These are phyloP conservation scores for Thysanoteuthis rhombus DNA, from an alignment of 2,888 invertebrate genomes.

Conservation along the genomic window DNA sequence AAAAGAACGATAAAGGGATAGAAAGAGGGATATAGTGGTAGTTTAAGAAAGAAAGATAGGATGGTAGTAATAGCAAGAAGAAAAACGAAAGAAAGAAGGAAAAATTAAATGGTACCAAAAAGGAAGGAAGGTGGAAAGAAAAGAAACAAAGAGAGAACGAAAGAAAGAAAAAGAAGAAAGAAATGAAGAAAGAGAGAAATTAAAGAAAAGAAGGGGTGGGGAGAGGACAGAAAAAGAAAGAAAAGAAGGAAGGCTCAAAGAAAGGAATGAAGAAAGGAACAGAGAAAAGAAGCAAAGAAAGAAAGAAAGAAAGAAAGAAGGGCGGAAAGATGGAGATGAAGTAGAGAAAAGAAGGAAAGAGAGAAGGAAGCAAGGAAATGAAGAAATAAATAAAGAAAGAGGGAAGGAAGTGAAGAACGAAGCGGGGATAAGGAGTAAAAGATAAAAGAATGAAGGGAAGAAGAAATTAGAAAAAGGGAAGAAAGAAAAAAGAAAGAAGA, in stretches of 20 bases:
- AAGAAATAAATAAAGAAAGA: neutral
- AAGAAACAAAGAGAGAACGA: neutral
- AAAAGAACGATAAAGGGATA: neutral
- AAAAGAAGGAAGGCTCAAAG: neutral
- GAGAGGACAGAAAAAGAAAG: neutral
- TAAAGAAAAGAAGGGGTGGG: neutral
- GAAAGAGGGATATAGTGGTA: too few species aligned
- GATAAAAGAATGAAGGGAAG: neutral
- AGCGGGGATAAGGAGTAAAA: neutral
- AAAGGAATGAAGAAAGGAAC: neutral
- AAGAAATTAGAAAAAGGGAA: too few species aligned
- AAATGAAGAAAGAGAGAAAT: neutral
- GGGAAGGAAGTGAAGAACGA: neutral
- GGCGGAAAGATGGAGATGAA: neutral
- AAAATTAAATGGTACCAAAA: too few species aligned
- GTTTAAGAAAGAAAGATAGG: neutral
- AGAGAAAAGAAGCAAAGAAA: neutral
- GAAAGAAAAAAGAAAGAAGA: neutral
- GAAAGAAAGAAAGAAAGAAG: neutral
- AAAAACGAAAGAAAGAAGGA: neutral
- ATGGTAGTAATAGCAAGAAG: neutral
- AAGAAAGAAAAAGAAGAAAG: neutral
- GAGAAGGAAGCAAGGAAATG: neutral
- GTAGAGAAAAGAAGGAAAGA: neutral
- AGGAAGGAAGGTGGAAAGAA: neutral